A percentile compares a stretch with the other conserved stretches of the same genome.
phyloP scores from a whole-genome alignment of 2,113 vertebrate genomes.

The Oceanodroma tethys region DNA sequence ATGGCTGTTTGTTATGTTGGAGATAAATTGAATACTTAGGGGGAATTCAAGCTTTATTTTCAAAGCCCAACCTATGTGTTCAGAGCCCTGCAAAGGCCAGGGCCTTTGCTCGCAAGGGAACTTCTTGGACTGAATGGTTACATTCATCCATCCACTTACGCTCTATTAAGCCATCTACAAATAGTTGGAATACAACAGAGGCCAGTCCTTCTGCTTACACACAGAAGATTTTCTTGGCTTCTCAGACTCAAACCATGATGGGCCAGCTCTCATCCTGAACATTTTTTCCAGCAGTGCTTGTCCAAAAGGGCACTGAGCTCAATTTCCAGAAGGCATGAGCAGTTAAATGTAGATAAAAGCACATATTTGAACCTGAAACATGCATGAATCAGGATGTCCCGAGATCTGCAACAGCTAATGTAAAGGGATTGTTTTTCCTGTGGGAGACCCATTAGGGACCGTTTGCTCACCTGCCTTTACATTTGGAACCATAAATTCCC shows the following conservation, averaged over 20 bases:
- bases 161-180: not conserved
- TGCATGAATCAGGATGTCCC: not conserved
- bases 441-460: not conserved
- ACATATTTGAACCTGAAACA: not conserved
- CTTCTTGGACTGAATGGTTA: not conserved
- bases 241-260: not conserved
- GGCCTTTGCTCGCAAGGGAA: not conserved
- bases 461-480: not conserved
- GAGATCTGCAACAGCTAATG: not conserved
- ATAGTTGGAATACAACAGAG: not conserved
- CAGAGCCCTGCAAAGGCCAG: not conserved
- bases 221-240: slow-evolving; percentile 47
- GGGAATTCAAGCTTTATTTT: not conserved
- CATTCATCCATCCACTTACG: not conserved
- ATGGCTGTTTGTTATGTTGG: not conserved
- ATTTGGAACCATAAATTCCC: not conserved
- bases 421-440: not conserved
- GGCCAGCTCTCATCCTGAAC: not conserved
- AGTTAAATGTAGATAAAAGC: not conserved
- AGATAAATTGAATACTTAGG: not conserved
- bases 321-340: not conserved
- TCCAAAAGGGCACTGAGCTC: not conserved
- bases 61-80: not conserved
- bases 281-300: not conserved
- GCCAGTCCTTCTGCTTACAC: slow-evolving; percentile 3